These are phyloP conservation scores for Tinamus guttatus DNA, from an alignment of 2,113 vertebrate genomes.

Conservation along the genomic window DNA sequence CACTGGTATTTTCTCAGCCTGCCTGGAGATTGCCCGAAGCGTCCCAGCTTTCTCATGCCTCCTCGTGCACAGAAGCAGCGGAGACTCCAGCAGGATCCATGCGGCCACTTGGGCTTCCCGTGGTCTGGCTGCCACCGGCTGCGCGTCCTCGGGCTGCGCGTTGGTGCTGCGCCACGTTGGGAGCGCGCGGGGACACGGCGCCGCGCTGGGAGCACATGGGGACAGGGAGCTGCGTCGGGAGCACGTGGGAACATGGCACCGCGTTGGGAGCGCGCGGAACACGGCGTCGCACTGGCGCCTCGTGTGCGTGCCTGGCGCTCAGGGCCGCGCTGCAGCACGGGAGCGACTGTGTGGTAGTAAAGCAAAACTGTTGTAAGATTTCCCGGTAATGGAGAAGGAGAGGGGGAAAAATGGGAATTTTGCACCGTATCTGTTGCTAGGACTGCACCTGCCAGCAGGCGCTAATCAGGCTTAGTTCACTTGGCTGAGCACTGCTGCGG, in stretches of 20 bases:
- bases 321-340: no score
- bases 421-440: neutral
- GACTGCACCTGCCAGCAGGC: neutral
- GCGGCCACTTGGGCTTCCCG: no score
- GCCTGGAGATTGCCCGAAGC: accelerated
- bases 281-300: no score
- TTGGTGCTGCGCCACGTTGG: no score
- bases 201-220: no score
- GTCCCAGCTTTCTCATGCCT: neutral
- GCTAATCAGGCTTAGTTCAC: neutral
- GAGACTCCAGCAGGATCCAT: neutral
- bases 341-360: neutral
- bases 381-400: neutral
- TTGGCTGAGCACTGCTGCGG: neutral
- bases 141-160: no score
- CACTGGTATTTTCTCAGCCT: neutral
- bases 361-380: neutral
- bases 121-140: no score
- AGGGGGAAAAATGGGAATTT: neutral
- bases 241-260: no score
- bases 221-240: no score
- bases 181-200: no score
- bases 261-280: no score
- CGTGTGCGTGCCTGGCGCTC: no score
- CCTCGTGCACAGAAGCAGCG: neutral